Conservation (phyloP, 2,888 invertebrate genomes). For the Zootermopsis nevadensis region DNA sequence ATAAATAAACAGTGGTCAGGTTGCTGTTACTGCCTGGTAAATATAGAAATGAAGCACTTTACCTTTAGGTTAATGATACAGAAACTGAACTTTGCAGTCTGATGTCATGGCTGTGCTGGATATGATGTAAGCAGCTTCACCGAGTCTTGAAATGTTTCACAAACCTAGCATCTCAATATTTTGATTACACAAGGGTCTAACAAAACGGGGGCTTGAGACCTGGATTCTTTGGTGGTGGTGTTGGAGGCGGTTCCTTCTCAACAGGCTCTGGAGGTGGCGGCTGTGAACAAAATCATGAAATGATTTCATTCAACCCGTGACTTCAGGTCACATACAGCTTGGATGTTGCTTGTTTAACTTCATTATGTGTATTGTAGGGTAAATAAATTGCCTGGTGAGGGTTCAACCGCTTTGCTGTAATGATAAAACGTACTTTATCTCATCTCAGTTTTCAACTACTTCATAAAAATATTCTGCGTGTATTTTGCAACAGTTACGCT, state of each 20-base stretch:
- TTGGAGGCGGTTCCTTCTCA: conserved; percentile 13
- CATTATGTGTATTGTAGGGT: neutral
- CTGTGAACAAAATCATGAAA: neutral
- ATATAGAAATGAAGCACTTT: too few relatives aligned
- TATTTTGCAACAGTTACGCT: too few relatives aligned
- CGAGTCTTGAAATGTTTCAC: neutral
- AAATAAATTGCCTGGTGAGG: neutral
- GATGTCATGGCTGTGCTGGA: too few relatives aligned
- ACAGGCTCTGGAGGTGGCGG: conserved; percentile 33
- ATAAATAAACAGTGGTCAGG: too few relatives aligned
- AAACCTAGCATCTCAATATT: neutral
- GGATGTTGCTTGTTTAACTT: neutral
- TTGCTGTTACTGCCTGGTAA: too few relatives aligned
- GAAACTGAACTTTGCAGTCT: too few relatives aligned
- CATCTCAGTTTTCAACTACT: neutral
- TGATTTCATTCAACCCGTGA: neutral
- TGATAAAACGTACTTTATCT: neutral
- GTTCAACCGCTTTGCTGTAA: too few relatives aligned
- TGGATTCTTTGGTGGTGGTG: conserved; percentile 38
- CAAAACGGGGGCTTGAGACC: neutral
- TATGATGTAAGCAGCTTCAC: too few relatives aligned
- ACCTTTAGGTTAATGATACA: too few relatives aligned
- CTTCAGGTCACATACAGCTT: neutral
- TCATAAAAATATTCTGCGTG: neutral
- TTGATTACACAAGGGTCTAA: neutral